Percentiles rank a stretch among this genome's conserved stretches.
Conservation (phyloP, 2,888 invertebrate genomes). For the Hirtodrosophila confusa region DNA sequence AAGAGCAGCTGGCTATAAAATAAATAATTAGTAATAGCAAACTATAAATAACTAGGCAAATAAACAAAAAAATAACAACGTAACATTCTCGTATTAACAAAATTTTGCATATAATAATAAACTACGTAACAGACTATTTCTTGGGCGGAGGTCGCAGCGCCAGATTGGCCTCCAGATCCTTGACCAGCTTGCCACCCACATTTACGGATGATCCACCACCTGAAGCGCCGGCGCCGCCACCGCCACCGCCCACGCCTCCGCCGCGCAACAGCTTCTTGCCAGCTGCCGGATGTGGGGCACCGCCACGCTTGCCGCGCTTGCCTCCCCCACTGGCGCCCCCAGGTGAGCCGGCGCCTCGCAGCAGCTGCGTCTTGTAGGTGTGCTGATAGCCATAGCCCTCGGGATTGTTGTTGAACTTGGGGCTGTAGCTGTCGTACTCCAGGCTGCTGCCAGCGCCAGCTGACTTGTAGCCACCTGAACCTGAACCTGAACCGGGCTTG, state of each 20-base stretch:
- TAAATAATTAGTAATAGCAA: constrained; percentile 60
- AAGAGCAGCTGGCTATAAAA: constrained; percentile 49
- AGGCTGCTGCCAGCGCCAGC: constrained; percentile 38
- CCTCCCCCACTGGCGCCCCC: constrained; percentile 7
- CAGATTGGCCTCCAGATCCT: constrained; percentile 81
- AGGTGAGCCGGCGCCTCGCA: constrained; percentile 47
- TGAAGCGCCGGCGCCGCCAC: constrained; percentile 6
- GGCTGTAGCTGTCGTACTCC: constrained; percentile 83
- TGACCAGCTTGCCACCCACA: constrained; percentile 42
- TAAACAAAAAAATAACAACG: constrained; percentile 41
- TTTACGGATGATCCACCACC: constrained; percentile 2
- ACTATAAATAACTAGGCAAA: constrained; percentile 52
- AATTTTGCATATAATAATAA: constrained; percentile 49
- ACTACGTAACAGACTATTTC: constrained; percentile 47
- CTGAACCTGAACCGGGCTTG: constrained; percentile 28
- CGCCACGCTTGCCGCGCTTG: constrained; percentile 82
- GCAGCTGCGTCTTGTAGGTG: constrained; percentile 70
- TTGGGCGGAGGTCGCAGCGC: constrained; percentile 83
- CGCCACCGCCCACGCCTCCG: constrained; percentile 7
- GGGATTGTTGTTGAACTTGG: constrained; percentile 83
- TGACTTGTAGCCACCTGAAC: constrained; percentile 22
- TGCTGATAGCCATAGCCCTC: constrained; percentile 84
- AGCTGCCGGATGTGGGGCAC: constrained; percentile 39
- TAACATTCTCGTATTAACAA: constrained; percentile 35
- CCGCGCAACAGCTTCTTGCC: constrained; percentile 51